Base-by-base conservation (phyloP, 92 coral and sea anemone species). In the Pocillopora meandrina region DNA sequence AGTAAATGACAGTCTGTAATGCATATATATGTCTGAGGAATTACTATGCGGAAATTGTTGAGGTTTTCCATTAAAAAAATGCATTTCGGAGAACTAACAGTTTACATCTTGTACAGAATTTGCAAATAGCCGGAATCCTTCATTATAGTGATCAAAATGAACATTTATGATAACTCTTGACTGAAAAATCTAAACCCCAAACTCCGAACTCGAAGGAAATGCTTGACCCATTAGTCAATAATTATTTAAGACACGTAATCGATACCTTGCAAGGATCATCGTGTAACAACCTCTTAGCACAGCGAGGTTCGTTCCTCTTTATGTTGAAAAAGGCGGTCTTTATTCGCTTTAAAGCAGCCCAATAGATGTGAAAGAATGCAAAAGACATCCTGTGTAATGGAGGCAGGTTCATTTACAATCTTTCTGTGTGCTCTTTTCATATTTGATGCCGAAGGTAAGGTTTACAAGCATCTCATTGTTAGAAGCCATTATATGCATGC, bases 171-270 rank as follows among this genome's bases (percentile, higher is more conserved):
- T 42, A 1, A 7, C 49, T 19, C 23, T 63, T 19, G n/a, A 16
- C n/a, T 18, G n/a, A 12, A 19, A 16, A 16, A 16, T 62, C 0
- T 42, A 13, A 62, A 62, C 66, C 9, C 18, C 9, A 62, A 62
- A 62, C 66, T 19, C 2, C 20, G 66, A 23, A 42, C 71, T 10
- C 12, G 6, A 0, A 5, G 11, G 1, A 68, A 68, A 47, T 35
- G 74, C 74, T 20, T 70, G 74, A 70, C 56, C 21, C 17, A 33
- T 34, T 14, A 70, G 74, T 70, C 35, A 70, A 70, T 70, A 70
- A 70, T 70, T 70, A 70, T 55, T 55, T 20, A 16, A 34, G 42
- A 3, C 5, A 23, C 56, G 74, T 70, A 70, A 70, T 70, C 12
- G 3, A 35, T 34, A 70, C 74, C 74, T 33, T 11, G 4, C 15